phyloP scores from a whole-genome alignment of 2,797 vertebrate species.

The Acanthurus tractus region DNA sequence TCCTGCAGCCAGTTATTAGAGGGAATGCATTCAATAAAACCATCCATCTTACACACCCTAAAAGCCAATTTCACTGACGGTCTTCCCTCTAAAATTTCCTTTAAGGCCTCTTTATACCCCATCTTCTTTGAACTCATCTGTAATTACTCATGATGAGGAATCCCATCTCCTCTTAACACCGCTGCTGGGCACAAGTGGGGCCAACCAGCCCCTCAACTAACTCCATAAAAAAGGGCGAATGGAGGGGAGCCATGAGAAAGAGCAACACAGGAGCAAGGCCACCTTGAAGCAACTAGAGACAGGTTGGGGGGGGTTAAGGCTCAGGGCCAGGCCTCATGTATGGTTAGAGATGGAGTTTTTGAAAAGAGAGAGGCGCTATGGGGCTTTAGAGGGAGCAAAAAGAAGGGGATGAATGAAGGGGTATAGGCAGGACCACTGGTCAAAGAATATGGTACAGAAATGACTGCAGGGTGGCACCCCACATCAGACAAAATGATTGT shows the following conservation, averaged over 20 bases:
- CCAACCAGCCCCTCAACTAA: conserved; percentile 10
- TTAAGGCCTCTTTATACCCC: conserved; percentile 18
- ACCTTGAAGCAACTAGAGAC: conserved; percentile 57
- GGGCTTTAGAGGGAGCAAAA: conserved; percentile 27
- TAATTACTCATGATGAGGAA: conserved; percentile 25
- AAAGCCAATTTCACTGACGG: conserved; percentile 15
- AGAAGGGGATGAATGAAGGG: conserved; percentile 14
- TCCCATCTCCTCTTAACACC: neutral
- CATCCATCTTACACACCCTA: conserved; percentile 34
- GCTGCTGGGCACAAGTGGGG: conserved; percentile 31
- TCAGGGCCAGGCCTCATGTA: conserved; percentile 31
- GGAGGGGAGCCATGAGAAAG: conserved; percentile 25
- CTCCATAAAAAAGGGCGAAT: neutral
- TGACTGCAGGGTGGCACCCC: conserved; percentile 31
- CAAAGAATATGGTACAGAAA: conserved; percentile 31
- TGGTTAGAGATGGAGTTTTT: conserved; percentile 72
- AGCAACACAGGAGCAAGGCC: conserved; percentile 40
- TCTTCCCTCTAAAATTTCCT: conserved; percentile 7
- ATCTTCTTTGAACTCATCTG: conserved; percentile 16
- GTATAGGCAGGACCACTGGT: neutral
- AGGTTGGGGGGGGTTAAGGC: conserved; percentile 41
- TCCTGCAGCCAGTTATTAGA: conserved; percentile 35
- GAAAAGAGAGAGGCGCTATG: conserved; percentile 30
- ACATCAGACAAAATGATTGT: neutral
- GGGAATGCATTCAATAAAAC: conserved; percentile 28